phyloP scores from a whole-genome alignment of 2,888 invertebrate genomes.

The Epinotia ramella region DNA sequence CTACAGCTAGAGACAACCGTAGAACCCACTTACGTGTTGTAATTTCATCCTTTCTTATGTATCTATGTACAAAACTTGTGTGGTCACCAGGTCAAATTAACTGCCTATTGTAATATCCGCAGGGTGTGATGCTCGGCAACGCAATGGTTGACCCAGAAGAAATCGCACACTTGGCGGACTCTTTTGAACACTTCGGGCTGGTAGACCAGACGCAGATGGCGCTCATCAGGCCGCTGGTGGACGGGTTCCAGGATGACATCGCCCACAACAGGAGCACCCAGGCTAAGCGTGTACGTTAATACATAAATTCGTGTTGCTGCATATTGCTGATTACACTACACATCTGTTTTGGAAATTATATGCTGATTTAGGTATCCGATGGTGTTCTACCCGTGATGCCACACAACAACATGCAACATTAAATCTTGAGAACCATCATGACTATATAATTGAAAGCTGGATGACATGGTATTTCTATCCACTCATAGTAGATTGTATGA shows the following conservation, averaged over 20 bases:
- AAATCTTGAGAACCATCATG: no score
- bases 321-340: no score
- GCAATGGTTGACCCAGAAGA: slow-evolving; percentile 74
- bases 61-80: no score
- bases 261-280: slow-evolving; percentile 64
- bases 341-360: no score
- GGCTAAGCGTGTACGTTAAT: slow-evolving; percentile 67
- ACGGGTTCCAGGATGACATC: slow-evolving; percentile 64
- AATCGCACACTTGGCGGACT: slow-evolving; percentile 61
- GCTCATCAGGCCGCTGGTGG: slow-evolving; percentile 62
- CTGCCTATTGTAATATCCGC: slow-evolving; percentile 43
- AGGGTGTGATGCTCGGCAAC: slow-evolving; percentile 78
- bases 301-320: neutral
- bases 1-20: no score
- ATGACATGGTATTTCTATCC: neutral
- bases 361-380: no score
- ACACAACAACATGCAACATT: no score
- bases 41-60: no score
- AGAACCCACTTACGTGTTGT: no score
- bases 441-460: no score
- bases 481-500: neutral
- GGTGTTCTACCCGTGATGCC: no score
- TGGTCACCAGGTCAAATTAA: no score
- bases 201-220: slow-evolving; percentile 68
- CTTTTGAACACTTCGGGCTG: slow-evolving; percentile 73